phyloP scores from a whole-genome alignment of 2,888 invertebrate genomes.

The Uloborus plumipes region DNA sequence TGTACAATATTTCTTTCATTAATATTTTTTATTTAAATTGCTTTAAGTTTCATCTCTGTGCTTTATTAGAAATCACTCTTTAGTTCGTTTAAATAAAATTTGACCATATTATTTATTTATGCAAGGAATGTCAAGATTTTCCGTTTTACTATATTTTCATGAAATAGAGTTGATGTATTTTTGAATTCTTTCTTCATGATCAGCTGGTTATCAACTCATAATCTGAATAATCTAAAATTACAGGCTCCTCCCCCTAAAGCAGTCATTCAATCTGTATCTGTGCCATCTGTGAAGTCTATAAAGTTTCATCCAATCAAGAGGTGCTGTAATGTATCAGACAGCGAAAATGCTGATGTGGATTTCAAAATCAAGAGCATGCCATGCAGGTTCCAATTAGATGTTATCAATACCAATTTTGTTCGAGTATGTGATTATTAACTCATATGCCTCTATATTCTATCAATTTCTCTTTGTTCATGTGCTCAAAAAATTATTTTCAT shows the following conservation, averaged over 20 bases:
- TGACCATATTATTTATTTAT: too few relatives aligned
- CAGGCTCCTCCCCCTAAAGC: slow-evolving; percentile 80
- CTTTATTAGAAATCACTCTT: too few relatives aligned
- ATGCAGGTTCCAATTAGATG: slow-evolving; percentile 82
- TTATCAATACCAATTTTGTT: slow-evolving; percentile 85
- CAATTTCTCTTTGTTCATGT: slow-evolving; percentile 7
- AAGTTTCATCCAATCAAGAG: slow-evolving; percentile 76
- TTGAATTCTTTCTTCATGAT: too few relatives aligned
- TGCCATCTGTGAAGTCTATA: slow-evolving; percentile 82
- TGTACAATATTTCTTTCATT: too few relatives aligned
- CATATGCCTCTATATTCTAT: neutral
- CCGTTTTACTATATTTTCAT: too few relatives aligned
- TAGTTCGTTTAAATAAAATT: too few relatives aligned
- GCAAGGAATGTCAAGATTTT: too few relatives aligned
- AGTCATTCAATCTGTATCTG: slow-evolving; percentile 81
- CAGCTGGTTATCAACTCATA: too few relatives aligned
- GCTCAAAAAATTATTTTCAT: too few relatives aligned
- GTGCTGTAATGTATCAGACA: slow-evolving; percentile 71
- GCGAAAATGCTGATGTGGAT: slow-evolving; percentile 67
- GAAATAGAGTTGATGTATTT: too few relatives aligned
- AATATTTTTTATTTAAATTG: too few relatives aligned
- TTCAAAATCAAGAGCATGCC: slow-evolving; percentile 76
- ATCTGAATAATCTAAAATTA: slow-evolving; percentile 59
- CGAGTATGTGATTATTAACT: slow-evolving; percentile 80
- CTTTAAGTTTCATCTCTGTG: too few relatives aligned